A percentile compares a stretch with the other conserved stretches of the same genome.
Conservation (phyloP, 2,113 vertebrate species). For the Steatornis caripensis region DNA sequence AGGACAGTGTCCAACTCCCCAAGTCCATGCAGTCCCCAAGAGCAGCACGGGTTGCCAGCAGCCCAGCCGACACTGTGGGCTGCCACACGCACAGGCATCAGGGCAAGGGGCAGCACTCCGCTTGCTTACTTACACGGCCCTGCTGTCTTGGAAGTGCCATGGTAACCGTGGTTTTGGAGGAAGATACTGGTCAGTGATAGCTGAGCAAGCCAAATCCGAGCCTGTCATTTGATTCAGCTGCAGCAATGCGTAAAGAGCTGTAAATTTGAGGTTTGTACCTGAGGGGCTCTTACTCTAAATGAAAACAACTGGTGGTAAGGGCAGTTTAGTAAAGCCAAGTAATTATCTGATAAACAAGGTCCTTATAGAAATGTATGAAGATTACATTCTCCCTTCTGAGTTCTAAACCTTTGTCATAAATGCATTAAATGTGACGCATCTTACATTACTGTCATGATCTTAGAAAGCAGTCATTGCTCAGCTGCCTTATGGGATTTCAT, state of each 20-base stretch:
- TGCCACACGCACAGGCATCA: background rate
- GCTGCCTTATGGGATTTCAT: background rate
- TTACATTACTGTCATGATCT: background rate
- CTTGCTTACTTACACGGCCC: rapidly evolving
- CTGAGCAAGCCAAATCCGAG: background rate
- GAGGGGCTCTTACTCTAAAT: background rate
- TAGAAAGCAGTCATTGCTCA: background rate
- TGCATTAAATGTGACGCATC: constrained; percentile 1
- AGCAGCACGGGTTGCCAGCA: background rate
- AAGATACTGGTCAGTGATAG: background rate
- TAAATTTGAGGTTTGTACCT: background rate
- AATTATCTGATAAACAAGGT: background rate
- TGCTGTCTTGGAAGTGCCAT: background rate
- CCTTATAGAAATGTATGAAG: background rate
- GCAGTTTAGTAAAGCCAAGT: background rate
- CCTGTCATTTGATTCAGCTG: background rate
- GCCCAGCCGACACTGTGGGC: background rate
- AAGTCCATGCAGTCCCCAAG: rapidly evolving
- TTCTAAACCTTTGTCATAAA: background rate
- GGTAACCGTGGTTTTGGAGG: background rate
- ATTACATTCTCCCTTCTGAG: constrained; percentile 3
- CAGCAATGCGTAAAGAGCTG: background rate
- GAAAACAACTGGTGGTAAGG: background rate
- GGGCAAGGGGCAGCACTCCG: background rate
- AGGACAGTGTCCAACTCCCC: rapidly evolving